A percentile compares a stretch with the other conserved stretches of the same genome.
Conservation (phyloP, 2,888 invertebrate species). For the Morinoia aosen region DNA sequence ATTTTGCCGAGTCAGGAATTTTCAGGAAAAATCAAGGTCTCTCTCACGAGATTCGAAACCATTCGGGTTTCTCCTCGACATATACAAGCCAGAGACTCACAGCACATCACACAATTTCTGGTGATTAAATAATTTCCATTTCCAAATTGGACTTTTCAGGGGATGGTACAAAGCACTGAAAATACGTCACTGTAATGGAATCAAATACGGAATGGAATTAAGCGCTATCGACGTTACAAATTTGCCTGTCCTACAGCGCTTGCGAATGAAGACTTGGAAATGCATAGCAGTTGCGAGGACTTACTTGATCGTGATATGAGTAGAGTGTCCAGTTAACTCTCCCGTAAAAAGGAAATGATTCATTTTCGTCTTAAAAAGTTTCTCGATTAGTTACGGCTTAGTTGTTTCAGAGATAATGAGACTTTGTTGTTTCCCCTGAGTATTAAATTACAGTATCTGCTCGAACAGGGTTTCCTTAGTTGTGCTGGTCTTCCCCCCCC, state of each 20-base stretch:
- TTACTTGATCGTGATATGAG: not conserved
- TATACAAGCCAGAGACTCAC: not conserved
- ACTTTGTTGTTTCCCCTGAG: too few relatives aligned
- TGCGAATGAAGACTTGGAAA: not conserved
- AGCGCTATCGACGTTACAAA: not conserved
- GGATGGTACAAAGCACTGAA: not conserved
- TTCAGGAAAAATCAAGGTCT: conserved; percentile 41
- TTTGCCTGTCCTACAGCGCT: not conserved
- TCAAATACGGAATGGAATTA: not conserved
- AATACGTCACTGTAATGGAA: not conserved
- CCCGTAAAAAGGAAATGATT: not conserved
- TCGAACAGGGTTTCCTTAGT: too few relatives aligned
- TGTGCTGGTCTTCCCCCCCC: too few relatives aligned
- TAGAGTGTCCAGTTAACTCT: not conserved
- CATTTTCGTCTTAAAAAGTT: not conserved
- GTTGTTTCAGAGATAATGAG: too few relatives aligned
- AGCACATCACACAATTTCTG: not conserved
- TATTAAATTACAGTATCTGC: too few relatives aligned
- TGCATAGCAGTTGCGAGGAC: not conserved
- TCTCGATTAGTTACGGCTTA: not conserved
- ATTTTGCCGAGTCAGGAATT: conserved; percentile 30
- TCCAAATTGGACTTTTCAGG: not conserved
- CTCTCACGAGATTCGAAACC: conserved; percentile 32
- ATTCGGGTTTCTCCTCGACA: conserved; percentile 19
- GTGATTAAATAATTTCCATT: not conserved